These are phyloP conservation scores for Steinernema scapterisci DNA, from an alignment of 2,888 invertebrate genomes.

Conservation along the genomic window DNA sequence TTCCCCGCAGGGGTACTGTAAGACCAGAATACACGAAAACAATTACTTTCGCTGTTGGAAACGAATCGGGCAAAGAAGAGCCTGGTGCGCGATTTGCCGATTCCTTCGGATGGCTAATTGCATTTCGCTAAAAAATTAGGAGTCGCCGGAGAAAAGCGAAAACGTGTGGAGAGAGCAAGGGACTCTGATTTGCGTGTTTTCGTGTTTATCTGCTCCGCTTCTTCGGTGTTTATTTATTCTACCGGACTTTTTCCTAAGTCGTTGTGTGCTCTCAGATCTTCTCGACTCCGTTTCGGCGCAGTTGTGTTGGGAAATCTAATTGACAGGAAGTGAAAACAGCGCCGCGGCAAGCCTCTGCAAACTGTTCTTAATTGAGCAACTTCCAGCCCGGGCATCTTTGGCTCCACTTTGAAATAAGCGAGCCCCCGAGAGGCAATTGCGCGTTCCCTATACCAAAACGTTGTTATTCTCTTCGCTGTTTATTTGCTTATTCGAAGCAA, in stretches of 20 bases:
- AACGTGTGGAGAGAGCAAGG: background rate
- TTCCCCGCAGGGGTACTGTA: too few relatives aligned
- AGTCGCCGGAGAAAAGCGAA: background rate
- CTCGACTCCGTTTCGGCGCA: background rate
- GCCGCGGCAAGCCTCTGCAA: background rate
- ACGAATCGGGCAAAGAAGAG: too few relatives aligned
- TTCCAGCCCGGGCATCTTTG: background rate
- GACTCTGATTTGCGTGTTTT: background rate
- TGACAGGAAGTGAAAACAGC: conserved; percentile 1
- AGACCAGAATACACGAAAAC: too few relatives aligned
- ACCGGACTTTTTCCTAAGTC: background rate
- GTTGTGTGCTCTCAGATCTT: too few relatives aligned
- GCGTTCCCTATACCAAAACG: background rate
- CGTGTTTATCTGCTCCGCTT: background rate
- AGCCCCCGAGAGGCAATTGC: background rate
- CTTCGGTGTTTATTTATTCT: background rate
- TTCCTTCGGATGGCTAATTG: background rate
- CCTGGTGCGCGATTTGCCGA: too few relatives aligned
- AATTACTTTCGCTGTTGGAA: too few relatives aligned
- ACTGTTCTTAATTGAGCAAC: background rate
- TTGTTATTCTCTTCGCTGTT: background rate
- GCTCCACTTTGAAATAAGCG: background rate
- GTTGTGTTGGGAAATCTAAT: background rate
- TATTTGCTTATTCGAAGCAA: conserved; percentile 6
- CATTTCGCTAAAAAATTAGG: background rate